Percentiles rank a stretch among this genome's conserved stretches.
phyloP scores from a whole-genome alignment of 1,140 invertebrate genomes.

The Aporrectodea caliginosa region DNA sequence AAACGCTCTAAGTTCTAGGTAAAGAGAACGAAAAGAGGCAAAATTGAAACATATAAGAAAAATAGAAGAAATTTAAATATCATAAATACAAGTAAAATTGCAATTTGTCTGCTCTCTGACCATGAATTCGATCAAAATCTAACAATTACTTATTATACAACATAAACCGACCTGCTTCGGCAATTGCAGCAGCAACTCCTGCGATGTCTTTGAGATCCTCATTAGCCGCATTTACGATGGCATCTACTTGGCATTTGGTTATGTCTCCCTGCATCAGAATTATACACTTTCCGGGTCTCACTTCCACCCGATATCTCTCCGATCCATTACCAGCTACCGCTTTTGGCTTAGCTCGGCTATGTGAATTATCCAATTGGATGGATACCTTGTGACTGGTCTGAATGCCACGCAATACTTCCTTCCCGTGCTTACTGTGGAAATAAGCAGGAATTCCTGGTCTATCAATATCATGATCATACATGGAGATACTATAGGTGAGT shows the following conservation, averaged over 20 bases:
- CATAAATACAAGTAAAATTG: too few species aligned
- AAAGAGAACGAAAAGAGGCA: too few species aligned
- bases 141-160: too few species aligned
- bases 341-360: too few species aligned
- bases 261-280: not conserved
- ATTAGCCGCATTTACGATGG: slow-evolving; percentile 27
- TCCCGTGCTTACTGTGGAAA: not conserved
- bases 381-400: not conserved
- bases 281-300: not conserved
- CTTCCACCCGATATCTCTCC: not conserved
- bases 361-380: not conserved
- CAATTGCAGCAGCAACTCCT: slow-evolving; percentile 23
- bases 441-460: not conserved
- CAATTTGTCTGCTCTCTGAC: too few species aligned
- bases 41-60: too few species aligned
- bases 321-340: not conserved
- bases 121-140: too few species aligned
- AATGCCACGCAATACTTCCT: not conserved
- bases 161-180: slow-evolving; percentile 10
- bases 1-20: too few species aligned
- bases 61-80: too few species aligned
- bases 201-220: slow-evolving; percentile 9
- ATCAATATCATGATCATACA: not conserved
- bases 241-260: slow-evolving; percentile 4
- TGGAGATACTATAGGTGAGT: not conserved